Evolutionary conservation across 2,888 invertebrate species (phyloP), one percentile per base, ranked within the genome.

Genomic region (Agonopterix arenella): DNA sequence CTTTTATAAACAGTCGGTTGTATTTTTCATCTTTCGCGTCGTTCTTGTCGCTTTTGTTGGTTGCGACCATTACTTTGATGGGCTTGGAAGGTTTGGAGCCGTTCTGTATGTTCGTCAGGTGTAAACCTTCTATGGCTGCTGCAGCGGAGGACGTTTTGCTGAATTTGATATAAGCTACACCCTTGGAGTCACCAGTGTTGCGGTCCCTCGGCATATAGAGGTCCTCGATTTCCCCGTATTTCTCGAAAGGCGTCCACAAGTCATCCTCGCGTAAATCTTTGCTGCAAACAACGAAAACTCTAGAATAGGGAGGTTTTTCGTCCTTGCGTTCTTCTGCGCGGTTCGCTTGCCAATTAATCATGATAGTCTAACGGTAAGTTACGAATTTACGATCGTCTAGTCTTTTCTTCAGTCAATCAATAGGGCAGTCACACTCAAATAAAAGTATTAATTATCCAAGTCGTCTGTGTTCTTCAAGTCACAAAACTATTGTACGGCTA

Each of bases 111-210:
- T 91, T 90, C 76, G 92, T 93, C 16, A 95, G 93, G 78, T 97
- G 95, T 92, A 98, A 93, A 61, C 94, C 94, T 76, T 97, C 96
- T 66, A 97, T 92, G 1, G 98, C 98, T 48, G 91, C 88, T 4
- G 97, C 97, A 2, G 98, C 98, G 70, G 97, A 95, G 0, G 97
- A 97, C 0, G 97, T 97, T 86, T 96, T 97, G 0, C 91, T 90
- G 80, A 93, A 98, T 75, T 97, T 97, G 9, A 98, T 94, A 72
- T 97, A 98, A 0, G 96, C 95, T 54, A 98, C 94, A 48, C 97
- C 97, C 91, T 97, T 97, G 61, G 94, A 93, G 62, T 96, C 95
- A 43, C 96, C 95, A 18, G 95, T 93, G 57, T 86, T 90, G 52
- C 94, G 93, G 73, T 98, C 96, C 81, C 93, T 95, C 9, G 98